Evolutionary conservation across 2,797 vertebrate species (phyloP).

Genomic region (Leptoclinus maculatus): DNA sequence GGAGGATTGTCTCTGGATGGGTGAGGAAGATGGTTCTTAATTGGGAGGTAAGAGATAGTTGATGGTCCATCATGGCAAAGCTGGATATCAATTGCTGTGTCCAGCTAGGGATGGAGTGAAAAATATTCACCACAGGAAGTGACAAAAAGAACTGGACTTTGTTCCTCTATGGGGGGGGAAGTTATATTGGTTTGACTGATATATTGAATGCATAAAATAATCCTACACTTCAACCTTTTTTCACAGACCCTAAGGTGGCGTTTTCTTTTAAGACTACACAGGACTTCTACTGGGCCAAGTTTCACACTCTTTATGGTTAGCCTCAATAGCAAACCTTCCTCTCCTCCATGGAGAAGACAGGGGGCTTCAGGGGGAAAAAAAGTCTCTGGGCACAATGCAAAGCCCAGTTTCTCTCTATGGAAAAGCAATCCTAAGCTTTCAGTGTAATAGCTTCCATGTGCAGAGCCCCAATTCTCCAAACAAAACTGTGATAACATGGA

Average conservation of each 20-base stretch:
- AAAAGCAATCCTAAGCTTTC: conserved; percentile 72
- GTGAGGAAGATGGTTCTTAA: conserved; percentile 53
- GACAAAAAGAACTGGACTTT: conserved; percentile 22
- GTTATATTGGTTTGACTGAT: conserved; percentile 10
- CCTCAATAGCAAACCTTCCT: conserved; percentile 57
- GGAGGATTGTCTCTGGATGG: conserved; percentile 39
- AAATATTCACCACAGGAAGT: conserved; percentile 21
- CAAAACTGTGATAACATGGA: conserved; percentile 73
- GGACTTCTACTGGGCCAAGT: conserved; percentile 34
- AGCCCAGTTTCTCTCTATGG: conserved; percentile 58
- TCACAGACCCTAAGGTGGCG: conserved; percentile 13
- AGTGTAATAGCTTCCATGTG: conserved; percentile 83
- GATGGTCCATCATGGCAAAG: conserved; percentile 43
- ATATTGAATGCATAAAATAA: conserved; percentile 7
- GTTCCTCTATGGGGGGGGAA: not conserved
- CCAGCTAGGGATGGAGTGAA: conserved; percentile 39
- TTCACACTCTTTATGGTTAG: conserved; percentile 50
- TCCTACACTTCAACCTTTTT: not conserved
- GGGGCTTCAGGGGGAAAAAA: conserved; percentile 64
- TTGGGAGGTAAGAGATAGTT: conserved; percentile 42
- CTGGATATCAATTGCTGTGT: conserved; percentile 35
- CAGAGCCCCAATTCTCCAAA: conserved; percentile 64
- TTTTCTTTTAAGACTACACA: conserved; percentile 19
- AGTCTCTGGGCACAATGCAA: conserved; percentile 61
- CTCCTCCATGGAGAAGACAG: conserved; percentile 38